These are phyloP conservation scores for Cichlasoma orientale DNA, from an alignment of 2,797 vertebrate genomes.

Conservation along the genomic window DNA sequence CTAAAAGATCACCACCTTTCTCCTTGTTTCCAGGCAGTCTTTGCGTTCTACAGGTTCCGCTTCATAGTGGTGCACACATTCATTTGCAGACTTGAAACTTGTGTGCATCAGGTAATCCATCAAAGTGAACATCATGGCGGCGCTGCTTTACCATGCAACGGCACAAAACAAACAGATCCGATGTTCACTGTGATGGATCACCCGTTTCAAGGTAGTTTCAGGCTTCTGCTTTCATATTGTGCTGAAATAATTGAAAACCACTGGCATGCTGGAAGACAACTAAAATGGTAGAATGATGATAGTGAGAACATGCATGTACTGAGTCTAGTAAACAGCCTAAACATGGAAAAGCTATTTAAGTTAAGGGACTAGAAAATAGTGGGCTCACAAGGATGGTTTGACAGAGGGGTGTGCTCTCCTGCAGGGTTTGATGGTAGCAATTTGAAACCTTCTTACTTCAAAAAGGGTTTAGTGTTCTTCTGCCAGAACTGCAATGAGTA, in stretches of 20 bases:
- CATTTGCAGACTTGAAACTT: not conserved
- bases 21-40: not conserved
- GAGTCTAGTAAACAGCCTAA: not conserved
- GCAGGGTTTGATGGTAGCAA: conserved; percentile 26
- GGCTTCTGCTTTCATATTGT: not conserved
- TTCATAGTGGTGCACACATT: not conserved
- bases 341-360: not conserved
- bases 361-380: not conserved
- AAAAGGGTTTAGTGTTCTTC: conserved; percentile 28
- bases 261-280: not conserved
- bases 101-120: conserved; percentile 29
- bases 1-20: not conserved
- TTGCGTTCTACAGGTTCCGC: not conserved
- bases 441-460: conserved; percentile 14
- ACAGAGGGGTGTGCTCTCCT: conserved; percentile 16
- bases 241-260: not conserved
- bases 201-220: conserved; percentile 10
- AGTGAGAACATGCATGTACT: not conserved
- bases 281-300: not conserved
- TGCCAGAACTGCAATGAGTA: conserved; percentile 18
- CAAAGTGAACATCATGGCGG: conserved; percentile 16
- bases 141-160: conserved; percentile 1
- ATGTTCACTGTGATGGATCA: conserved; percentile 30
- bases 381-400: not conserved
- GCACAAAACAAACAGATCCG: conserved; percentile 15